Evolutionary conservation across 2,888 invertebrate species (phyloP).

Genomic region (Leucophora obtusa): DNA sequence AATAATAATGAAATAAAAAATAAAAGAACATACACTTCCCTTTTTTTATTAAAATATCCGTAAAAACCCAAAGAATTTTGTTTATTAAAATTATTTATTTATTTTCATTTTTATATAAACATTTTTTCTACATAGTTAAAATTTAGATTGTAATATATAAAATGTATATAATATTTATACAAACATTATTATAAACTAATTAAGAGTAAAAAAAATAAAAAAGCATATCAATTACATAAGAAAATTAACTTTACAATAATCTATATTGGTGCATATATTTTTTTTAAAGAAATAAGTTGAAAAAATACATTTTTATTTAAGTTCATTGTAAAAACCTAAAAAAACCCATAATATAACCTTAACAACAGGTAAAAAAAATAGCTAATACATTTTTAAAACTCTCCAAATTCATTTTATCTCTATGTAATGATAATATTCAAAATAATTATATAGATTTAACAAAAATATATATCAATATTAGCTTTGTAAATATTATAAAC

Average conservation of each 20-base stretch:
- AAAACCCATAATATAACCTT: constrained; percentile 11
- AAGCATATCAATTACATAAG: constrained; percentile 58
- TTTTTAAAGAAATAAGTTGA: constrained; percentile 38
- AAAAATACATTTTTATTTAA: constrained; percentile 12
- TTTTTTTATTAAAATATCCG: constrained; percentile 23
- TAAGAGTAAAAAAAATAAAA: constrained; percentile 1
- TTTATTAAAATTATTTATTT: not conserved
- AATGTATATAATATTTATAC: constrained; percentile 14
- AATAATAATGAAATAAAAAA: not conserved
- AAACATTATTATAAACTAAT: not conserved
- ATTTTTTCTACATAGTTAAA: not conserved
- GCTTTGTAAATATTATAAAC: constrained; percentile 62
- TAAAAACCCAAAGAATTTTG: constrained; percentile 4
- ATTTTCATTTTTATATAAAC: not conserved
- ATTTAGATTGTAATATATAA: not conserved
- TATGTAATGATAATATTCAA: constrained; percentile 54
- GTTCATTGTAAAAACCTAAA: not conserved
- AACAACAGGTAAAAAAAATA: constrained; percentile 14
- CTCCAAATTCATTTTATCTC: constrained; percentile 41
- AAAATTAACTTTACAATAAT: constrained; percentile 33
- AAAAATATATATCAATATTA: constrained; percentile 51
- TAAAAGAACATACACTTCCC: constrained; percentile 1
- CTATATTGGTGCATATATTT: constrained; percentile 57
- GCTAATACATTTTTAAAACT: not conserved
- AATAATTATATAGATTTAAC: constrained; percentile 47